Evolutionary conservation across 1,140 invertebrate species (phyloP), one percentile per base, ranked within the genome.

Genomic region (Sarcophaga peregrina): DNA sequence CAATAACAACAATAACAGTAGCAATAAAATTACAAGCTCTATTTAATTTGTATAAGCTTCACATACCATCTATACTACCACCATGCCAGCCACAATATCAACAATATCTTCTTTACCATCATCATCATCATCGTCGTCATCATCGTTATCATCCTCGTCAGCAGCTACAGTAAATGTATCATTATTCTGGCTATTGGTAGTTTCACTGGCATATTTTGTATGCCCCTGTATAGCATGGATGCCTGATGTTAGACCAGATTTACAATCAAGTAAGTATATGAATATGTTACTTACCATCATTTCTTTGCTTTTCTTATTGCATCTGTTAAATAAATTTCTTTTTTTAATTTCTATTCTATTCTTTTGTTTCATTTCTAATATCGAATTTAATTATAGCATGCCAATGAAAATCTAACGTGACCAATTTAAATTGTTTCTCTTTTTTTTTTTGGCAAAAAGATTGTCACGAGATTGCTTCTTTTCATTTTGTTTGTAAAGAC

Each of bases 221-320:
- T 58, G 54, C 54, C 54, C 80, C 78, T 25, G 48, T 20, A 47
- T 46, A 46, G 87, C 87, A 84, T 90, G 88, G 88, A 90, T 90
- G 87, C 88, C 88, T 84, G 88, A 90, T 87, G 86, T 90, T 82
- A 87, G 85, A 76, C 88, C 88, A 83, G 88, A 90, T 87, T 87
- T 90, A 84, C 87, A 86, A 85, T 85, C 88, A 48, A 89, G 88
- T 90, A 88, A 84, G 88, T 89, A 45, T 78, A 45, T 74, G 13
- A 45, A 45, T 74, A 46, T 5, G 5, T 25, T 17, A 25, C 20
- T 25, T 17, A 25, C 20, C 17, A 13, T 11, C 52, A 15, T 54
- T 5, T 11, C 52, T 37, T 37, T 37, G 50, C 13, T 52, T 52
- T 52, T 52, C 13, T 52, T 68, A 8, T 17, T 20, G 62, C 62